Percentiles rank a stretch among this genome's conserved stretches.
Conservation (phyloP, 1,140 invertebrate species). For the Bilobella aurantiaca region DNA sequence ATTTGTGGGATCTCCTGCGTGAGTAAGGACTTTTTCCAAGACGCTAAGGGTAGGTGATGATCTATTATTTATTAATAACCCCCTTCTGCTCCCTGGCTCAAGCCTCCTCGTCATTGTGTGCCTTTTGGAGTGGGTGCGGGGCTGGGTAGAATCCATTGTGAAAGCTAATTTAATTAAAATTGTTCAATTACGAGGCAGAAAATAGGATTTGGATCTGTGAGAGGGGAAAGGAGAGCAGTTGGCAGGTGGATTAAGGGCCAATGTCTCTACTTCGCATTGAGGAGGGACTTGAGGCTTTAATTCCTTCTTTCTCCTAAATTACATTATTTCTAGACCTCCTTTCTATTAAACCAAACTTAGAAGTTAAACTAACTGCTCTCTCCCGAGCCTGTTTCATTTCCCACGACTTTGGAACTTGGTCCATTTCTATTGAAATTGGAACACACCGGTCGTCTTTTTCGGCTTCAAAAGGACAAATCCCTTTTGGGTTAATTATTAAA, state of each 20-base stretch:
- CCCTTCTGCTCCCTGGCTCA: neutral
- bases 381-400: neutral
- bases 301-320: slow-evolving; percentile 6
- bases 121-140: neutral
- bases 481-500: neutral
- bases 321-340: neutral
- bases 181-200: slow-evolving; percentile 9
- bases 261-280: neutral
- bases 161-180: slow-evolving; percentile 10
- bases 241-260: slow-evolving; percentile 2
- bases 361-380: too few relatives aligned
- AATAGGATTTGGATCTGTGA: slow-evolving; percentile 2
- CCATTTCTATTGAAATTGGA: too few relatives aligned
- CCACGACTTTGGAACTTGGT: neutral
- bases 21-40: neutral
- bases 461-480: neutral
- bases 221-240: slow-evolving; percentile 4
- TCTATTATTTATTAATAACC: slow-evolving; percentile 7
- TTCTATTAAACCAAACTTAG: too few relatives aligned
- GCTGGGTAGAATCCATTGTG: neutral
- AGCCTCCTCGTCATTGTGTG: neutral
- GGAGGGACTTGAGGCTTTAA: neutral
- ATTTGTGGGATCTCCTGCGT: too few relatives aligned
- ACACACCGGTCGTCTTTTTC: neutral
- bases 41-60: neutral